Evolutionary conservation across 2,797 vertebrate species (phyloP), one percentile per base, ranked within the genome.

Genomic region (Heteromormyrus szaboi): DNA sequence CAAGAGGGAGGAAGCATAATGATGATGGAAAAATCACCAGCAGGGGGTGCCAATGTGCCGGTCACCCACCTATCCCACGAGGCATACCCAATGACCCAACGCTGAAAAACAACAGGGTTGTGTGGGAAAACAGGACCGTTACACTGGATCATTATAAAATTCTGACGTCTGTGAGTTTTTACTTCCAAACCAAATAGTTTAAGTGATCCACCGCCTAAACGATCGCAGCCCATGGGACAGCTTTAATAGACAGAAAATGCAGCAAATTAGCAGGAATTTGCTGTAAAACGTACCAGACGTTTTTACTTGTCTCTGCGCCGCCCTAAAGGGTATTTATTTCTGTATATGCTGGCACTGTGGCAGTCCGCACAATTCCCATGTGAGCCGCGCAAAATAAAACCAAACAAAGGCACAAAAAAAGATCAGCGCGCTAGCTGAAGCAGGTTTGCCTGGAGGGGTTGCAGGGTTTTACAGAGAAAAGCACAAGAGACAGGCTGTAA

Each of bases 371-470:
- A 68, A 68, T 50, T 51, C 56, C 50, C 25, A 19, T 68, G 56
- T 85, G 29, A 5, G 51, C 62, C 51, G 44, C 19, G n/a, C 25
- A 76, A 88, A 68, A 72, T 29, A 51, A 29, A 87, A 22, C 22
- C 29, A 87, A 46, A 53, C 86, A 68, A 53, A 19, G 6, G 50
- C 2, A 85, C 46, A 79, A 88, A 88, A 19, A 88, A 48, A 88
- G n/a, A 72, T 37, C 29, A 41, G 68, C 29, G 29, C 14, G 33
- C 51, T 41, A 41, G 41, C 41, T 12, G 44, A 44, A 50, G 46
- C 46, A 17, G 7, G 72, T 44, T 41, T 79, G 72, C 41, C 37
- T 79, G 76, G 76, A 81, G 76, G 9, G 41, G 76, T 19, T 81
- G 33, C 12, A 17, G 33, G 68, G 33, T 0, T 44, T n/a, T 46